Evolutionary conservation across 1,140 invertebrate genomes (phyloP).

Genomic region (Drosophila neocordata): DNA sequence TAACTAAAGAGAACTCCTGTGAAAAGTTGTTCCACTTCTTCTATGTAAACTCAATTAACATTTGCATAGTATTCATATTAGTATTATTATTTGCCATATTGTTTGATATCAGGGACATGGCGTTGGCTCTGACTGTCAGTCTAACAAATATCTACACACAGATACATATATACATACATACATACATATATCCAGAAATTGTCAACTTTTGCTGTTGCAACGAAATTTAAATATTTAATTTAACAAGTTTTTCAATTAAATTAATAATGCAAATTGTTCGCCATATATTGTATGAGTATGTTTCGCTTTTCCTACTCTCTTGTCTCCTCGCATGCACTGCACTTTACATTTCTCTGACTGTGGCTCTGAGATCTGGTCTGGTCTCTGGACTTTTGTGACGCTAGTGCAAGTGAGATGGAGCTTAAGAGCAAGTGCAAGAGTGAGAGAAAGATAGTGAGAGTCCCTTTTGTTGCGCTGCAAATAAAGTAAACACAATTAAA

Average conservation of each 20-base stretch:
- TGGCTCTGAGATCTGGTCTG: not conserved
- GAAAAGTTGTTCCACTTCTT: conserved; percentile 2
- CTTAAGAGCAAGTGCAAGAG: no score
- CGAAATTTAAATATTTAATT: conserved; percentile 74
- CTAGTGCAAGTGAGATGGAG: conserved; percentile 11
- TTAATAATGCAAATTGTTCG: conserved; percentile 67
- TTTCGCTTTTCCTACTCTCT: conserved; percentile 12
- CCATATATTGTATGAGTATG: conserved; percentile 14
- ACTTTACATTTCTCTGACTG: conserved; percentile 19
- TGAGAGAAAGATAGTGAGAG: conserved; percentile 25
- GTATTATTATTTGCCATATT: conserved; percentile 64
- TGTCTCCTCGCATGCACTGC: conserved; percentile 12
- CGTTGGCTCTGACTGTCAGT: conserved; percentile 16
- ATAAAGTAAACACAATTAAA: conserved; percentile 52
- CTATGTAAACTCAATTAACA: conserved; percentile 62
- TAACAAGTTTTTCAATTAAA: conserved; percentile 77
- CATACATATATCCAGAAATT: not conserved
- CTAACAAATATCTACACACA: no score
- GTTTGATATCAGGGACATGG: conserved; percentile 29
- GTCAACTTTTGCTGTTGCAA: conserved; percentile 37
- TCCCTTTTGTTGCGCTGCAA: conserved; percentile 42
- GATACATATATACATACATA: not conserved
- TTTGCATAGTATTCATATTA: conserved; percentile 58
- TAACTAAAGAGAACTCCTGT: conserved; percentile 1
- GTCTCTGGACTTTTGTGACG: not conserved